Percentiles rank a stretch among this genome's conserved stretches.
These are phyloP conservation scores for Drosophila aff. DNA, from an alignment of 1,140 invertebrate genomes.

Conservation along the genomic window DNA sequence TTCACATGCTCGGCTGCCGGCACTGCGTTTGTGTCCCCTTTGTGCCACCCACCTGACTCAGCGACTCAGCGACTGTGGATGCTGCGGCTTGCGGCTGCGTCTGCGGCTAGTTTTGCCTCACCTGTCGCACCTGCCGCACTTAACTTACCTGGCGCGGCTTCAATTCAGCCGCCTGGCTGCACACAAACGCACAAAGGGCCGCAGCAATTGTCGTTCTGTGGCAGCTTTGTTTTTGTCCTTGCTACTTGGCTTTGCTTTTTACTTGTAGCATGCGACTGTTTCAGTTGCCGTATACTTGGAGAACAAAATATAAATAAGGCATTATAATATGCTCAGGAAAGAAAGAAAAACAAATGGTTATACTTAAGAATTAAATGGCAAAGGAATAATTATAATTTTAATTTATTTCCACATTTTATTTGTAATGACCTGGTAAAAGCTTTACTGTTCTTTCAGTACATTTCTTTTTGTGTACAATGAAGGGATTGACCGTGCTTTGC, in stretches of 20 bases:
- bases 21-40: constrained; percentile 8
- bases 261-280: constrained; percentile 53
- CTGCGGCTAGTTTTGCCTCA: constrained; percentile 5
- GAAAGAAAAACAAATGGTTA: background rate
- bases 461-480: constrained; percentile 10
- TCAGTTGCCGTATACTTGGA: constrained; percentile 2
- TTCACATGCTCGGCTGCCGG: constrained; percentile 26
- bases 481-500: constrained; percentile 13
- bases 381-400: background rate
- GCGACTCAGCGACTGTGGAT: constrained; percentile 3
- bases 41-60: constrained; percentile 6
- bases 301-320: background rate
- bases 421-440: no score
- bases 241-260: constrained; percentile 46
- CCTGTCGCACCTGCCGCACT: constrained; percentile 16
- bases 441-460: no score
- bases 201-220: constrained; percentile 34
- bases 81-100: constrained; percentile 2
- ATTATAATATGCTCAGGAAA: background rate
- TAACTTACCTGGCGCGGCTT: constrained; percentile 13
- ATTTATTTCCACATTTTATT: background rate
- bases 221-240: constrained; percentile 47
- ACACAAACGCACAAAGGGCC: constrained; percentile 26
- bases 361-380: no score
- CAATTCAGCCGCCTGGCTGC: constrained; percentile 51